Base-by-base conservation (phyloP, 2,113 vertebrate species). In the Corythaixoides concolor region DNA sequence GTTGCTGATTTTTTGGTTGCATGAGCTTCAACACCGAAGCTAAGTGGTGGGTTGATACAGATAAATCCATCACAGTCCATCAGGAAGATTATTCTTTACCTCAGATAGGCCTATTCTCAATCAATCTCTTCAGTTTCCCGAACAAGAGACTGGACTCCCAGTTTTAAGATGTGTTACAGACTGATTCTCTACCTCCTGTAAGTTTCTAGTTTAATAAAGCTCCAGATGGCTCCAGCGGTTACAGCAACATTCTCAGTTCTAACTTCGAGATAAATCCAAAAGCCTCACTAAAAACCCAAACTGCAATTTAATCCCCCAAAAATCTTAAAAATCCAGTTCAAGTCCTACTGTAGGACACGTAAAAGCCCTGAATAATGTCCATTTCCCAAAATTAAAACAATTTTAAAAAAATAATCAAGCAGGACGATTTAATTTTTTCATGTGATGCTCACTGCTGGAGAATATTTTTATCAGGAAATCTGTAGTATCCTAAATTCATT, bases 351-450 rank as follows among this genome's bases (percentile, higher is more conserved):
- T 30, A 53, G 32, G 89, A 39, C 0, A 1, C 3, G 8, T 45
- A 39, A 69, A 72, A 93, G 35, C 28, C 50, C 21, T 10, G 5
- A 3, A 64, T 41, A 87, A 68, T 81, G 84, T 60, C 64, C 39
- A 37, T 24, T 45, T 90, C 22, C 30, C 39, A 21, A 62, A 77
- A 87, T 15, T 63, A 56, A 68, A 93, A 62, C 26, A 86, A 32
- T 43, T 43, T n/a, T 14, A 59, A 43, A n/a, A 18, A 52, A 63
- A 33, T 8, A 2, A 86, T 63, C 37, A 74, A 85, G 26, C 12
- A 23, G 32, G 30, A 63, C 0, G 0, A 59, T 89, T 84, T 84
- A 0, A 30, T 53, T 81, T 81, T 70, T 79, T 21, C 12, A 0
- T 76, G 15, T 17, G 53, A 33, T 33, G 45, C 49, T 78, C 62